Evolutionary conservation across 2,888 invertebrate species (phyloP).

Genomic region (Drosophila greeni): DNA sequence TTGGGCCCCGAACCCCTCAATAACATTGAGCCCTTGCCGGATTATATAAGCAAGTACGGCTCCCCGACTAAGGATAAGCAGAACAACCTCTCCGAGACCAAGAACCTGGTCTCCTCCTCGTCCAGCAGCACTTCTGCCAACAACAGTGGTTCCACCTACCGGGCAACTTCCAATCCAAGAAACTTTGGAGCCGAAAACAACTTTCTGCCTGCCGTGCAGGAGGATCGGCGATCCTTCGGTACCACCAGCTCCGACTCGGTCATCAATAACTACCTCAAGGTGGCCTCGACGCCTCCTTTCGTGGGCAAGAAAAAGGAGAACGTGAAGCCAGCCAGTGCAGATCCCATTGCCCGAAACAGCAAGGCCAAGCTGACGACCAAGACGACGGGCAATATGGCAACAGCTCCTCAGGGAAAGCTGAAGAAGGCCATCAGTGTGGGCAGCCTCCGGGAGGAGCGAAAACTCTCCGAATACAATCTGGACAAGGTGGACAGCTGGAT

Average conservation of each 20-base stretch:
- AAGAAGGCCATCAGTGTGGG: conserved; percentile 70
- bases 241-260: conserved; percentile 69
- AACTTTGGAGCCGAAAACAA: conserved; percentile 70
- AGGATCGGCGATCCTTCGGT: conserved; percentile 46
- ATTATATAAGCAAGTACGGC: conserved; percentile 70
- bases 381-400: neutral
- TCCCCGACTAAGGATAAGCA: conserved; percentile 68
- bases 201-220: conserved; percentile 58
- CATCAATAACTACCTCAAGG: conserved; percentile 77
- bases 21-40: conserved; percentile 68
- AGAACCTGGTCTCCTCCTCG: conserved; percentile 41
- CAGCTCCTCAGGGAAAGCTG: conserved; percentile 44
- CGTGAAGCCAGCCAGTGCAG: conserved; percentile 61
- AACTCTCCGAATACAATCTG: conserved; percentile 77
- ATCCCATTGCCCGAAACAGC: conserved; percentile 20
- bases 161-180: conserved; percentile 9
- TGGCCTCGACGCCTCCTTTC: conserved; percentile 65
- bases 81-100: conserved; percentile 74
- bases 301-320: conserved; percentile 75
- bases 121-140: conserved; percentile 10
- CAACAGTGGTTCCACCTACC: conserved; percentile 18
- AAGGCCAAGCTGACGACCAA: conserved; percentile 39
- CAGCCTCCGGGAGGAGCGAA: conserved; percentile 74
- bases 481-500: conserved; percentile 79
- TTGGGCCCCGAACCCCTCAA: conserved; percentile 50